These are phyloP conservation scores for Oreamnos americanus DNA, from an alignment of 2,113 vertebrate genomes.

Conservation along the genomic window DNA sequence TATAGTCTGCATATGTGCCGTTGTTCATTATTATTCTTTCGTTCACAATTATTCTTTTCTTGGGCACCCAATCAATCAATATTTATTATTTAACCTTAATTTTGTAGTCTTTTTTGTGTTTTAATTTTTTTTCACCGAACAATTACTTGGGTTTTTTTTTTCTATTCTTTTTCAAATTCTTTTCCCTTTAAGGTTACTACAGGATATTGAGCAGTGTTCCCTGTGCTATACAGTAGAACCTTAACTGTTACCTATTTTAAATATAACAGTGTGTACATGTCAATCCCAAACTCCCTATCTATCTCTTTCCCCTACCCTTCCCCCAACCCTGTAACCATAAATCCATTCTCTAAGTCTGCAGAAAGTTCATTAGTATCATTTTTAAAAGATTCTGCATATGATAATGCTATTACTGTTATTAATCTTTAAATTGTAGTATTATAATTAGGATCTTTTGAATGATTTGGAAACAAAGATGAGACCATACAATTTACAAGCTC, in stretches of 20 bases:
- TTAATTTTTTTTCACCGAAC: not conserved
- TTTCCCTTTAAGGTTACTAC: not conserved
- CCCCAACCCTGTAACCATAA: not conserved
- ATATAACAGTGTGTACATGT: not conserved
- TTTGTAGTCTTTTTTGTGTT: not conserved
- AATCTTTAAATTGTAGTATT: not conserved
- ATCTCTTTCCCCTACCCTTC: not conserved
- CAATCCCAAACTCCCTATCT: not conserved
- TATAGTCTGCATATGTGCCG: not conserved
- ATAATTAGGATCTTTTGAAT: not conserved
- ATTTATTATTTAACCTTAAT: not conserved
- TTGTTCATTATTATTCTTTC: not conserved
- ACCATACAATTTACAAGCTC: not conserved
- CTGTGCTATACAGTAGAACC: not conserved
- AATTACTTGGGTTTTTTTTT: not conserved
- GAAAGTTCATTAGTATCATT: not conserved
- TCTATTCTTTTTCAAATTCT: not conserved
- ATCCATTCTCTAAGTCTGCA: not conserved
- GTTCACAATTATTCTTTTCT: not conserved
- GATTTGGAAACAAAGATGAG: not conserved
- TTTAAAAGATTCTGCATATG: not conserved
- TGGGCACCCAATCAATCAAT: not conserved
- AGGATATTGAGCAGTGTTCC: not conserved
- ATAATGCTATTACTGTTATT: not conserved
- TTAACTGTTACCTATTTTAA: not conserved